Conservation (phyloP, 2,888 invertebrate species). For the Euclidia mi region DNA sequence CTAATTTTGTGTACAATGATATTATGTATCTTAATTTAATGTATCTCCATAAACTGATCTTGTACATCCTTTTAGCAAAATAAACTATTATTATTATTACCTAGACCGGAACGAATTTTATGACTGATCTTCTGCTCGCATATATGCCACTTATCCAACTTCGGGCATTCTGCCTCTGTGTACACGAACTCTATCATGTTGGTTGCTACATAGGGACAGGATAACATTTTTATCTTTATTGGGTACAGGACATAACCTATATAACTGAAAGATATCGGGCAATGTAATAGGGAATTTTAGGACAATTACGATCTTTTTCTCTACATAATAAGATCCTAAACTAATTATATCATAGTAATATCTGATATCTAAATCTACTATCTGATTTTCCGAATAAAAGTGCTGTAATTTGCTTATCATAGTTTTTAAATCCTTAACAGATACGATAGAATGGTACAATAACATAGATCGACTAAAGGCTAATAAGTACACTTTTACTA, state of each 20-base stretch:
- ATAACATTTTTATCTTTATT: conserved; percentile 33
- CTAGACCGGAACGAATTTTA: background rate
- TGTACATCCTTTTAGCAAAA: no score
- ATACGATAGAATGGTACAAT: conserved; percentile 2
- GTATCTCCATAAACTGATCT: no score
- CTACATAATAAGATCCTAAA: conserved; percentile 18
- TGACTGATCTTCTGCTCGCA: conserved; percentile 24
- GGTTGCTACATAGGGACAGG: conserved; percentile 42
- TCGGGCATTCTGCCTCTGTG: conserved; percentile 53
- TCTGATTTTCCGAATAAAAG: conserved; percentile 13
- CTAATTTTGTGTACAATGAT: no score
- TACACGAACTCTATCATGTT: conserved; percentile 35
- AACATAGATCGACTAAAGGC: background rate
- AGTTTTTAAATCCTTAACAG: conserved; percentile 8
- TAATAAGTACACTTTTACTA: no score
- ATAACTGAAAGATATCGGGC: background rate
- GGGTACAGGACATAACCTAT: conserved; percentile 26
- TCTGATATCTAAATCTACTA: conserved; percentile 7
- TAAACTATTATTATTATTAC: no score
- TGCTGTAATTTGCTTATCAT: conserved; percentile 21
- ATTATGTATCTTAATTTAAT: no score
- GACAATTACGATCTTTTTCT: conserved; percentile 28
- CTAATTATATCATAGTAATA: conserved; percentile 28
- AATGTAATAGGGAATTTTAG: background rate
- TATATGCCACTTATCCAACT: conserved; percentile 33